phyloP scores from a whole-genome alignment of 2,888 invertebrate genomes.

The Herminia tarsipennalis region DNA sequence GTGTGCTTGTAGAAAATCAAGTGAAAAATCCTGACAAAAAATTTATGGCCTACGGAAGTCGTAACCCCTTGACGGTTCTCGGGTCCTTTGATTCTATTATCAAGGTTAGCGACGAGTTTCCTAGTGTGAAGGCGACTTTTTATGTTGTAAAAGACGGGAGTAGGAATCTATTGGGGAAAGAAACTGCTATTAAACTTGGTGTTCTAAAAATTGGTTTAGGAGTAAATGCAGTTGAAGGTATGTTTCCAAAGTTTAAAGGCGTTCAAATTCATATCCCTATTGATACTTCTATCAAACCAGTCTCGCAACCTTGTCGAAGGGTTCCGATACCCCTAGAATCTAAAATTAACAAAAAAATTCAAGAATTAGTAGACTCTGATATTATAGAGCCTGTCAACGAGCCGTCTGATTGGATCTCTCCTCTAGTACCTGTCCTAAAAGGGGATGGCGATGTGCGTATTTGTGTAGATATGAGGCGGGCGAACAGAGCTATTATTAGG shows the following conservation, averaged over 20 bases:
- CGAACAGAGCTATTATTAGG: conserved; percentile 34
- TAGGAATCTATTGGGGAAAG: background rate
- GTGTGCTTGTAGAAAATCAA: too few species aligned
- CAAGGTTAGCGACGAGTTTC: too few species aligned
- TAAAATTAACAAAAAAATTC: background rate
- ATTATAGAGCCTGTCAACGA: too few species aligned
- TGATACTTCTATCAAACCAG: background rate
- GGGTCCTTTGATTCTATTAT: too few species aligned
- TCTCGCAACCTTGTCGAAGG: background rate
- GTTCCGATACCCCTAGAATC: background rate
- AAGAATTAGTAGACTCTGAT: background rate
- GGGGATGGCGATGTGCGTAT: conserved; percentile 14
- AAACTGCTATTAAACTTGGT: background rate
- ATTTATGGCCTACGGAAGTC: too few species aligned
- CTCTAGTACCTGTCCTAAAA: too few species aligned
- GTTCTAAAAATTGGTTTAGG: background rate
- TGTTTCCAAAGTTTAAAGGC: background rate
- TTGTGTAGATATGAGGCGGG: conserved; percentile 48
- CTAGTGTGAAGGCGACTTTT: too few species aligned
- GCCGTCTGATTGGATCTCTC: too few species aligned
- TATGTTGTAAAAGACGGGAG: background rate
- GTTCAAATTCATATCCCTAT: background rate
- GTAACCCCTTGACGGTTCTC: too few species aligned
- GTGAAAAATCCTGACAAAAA: too few species aligned
- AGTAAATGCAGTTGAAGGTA: background rate